phyloP scores from a whole-genome alignment of 2,113 vertebrate genomes.

The Guaruba guarouba region DNA sequence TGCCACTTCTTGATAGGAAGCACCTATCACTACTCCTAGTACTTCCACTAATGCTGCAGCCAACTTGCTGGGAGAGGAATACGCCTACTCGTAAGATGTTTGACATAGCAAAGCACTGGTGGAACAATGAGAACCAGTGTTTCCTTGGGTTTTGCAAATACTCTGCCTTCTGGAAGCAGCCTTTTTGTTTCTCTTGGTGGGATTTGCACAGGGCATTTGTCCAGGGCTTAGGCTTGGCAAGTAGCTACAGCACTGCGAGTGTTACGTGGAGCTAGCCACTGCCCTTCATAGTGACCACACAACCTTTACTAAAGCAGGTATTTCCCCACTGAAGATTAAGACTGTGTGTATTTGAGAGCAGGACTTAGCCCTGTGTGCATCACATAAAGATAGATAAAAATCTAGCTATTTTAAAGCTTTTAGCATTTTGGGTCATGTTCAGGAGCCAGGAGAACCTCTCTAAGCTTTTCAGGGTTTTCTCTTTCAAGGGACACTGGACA shows the following conservation, averaged over 20 bases:
- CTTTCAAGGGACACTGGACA: neutral
- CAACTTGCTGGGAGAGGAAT: neutral
- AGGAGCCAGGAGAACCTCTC: neutral
- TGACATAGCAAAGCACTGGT: slow-evolving; percentile 9
- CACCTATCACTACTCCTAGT: neutral
- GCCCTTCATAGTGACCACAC: neutral
- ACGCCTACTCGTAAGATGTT: neutral
- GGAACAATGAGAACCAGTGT: slow-evolving; percentile 43
- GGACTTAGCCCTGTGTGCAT: neutral
- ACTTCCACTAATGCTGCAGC: neutral
- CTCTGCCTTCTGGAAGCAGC: slow-evolving; percentile 12
- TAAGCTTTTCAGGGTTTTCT: neutral
- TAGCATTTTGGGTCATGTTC: neutral
- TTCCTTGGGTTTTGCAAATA: slow-evolving; percentile 10
- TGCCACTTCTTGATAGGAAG: neutral
- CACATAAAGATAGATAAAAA: neutral
- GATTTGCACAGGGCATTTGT: neutral
- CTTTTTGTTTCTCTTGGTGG: slow-evolving; percentile 47
- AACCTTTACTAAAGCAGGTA: neutral
- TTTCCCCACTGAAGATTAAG: neutral
- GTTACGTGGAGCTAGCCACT: neutral
- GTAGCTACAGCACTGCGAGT: neutral
- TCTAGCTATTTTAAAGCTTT: neutral
- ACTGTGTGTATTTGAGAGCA: neutral
- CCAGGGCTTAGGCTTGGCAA: neutral